Percentiles rank a stretch among this genome's conserved stretches.
phyloP scores from a whole-genome alignment of 2,797 vertebrate genomes.

The Melanotaenia trifasciata region DNA sequence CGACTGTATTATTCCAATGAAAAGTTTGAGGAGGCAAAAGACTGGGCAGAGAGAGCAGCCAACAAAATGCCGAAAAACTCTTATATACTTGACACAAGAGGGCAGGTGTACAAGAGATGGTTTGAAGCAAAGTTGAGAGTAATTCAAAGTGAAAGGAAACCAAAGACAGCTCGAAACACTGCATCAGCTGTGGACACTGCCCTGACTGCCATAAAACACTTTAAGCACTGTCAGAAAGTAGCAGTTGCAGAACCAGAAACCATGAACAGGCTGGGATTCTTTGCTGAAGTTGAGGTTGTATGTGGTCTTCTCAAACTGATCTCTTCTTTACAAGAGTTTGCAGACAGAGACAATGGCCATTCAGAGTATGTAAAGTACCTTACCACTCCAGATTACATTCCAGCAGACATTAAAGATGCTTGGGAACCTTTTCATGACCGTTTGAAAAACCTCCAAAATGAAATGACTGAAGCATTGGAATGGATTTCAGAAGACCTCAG shows the following conservation, averaged over 20 bases:
- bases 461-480: conserved; percentile 82
- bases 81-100: conserved; percentile 87
- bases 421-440: conserved; percentile 82
- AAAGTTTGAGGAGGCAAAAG: conserved; percentile 82
- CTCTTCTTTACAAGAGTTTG: conserved; percentile 76
- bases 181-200: conserved; percentile 77
- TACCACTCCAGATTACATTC: conserved; percentile 79
- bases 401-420: conserved; percentile 69
- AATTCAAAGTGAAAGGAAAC: conserved; percentile 65
- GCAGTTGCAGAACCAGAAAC: conserved; percentile 77
- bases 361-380: conserved; percentile 82
- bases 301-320: conserved; percentile 83
- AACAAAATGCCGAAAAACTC: conserved; percentile 80
- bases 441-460: conserved; percentile 81
- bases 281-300: conserved; percentile 84
- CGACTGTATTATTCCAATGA: conserved; percentile 78
- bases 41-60: conserved; percentile 84
- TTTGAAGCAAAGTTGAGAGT: conserved; percentile 73
- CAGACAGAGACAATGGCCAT: conserved; percentile 45
- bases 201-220: conserved; percentile 85
- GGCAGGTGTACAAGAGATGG: conserved; percentile 87
- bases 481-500: conserved; percentile 89
- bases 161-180: conserved; percentile 63
- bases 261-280: conserved; percentile 80
- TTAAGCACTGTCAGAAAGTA: conserved; percentile 81